Percentiles rank a stretch among this genome's conserved stretches.
Conservation (phyloP, 2,888 invertebrate species). For the Lycia hirtaria region DNA sequence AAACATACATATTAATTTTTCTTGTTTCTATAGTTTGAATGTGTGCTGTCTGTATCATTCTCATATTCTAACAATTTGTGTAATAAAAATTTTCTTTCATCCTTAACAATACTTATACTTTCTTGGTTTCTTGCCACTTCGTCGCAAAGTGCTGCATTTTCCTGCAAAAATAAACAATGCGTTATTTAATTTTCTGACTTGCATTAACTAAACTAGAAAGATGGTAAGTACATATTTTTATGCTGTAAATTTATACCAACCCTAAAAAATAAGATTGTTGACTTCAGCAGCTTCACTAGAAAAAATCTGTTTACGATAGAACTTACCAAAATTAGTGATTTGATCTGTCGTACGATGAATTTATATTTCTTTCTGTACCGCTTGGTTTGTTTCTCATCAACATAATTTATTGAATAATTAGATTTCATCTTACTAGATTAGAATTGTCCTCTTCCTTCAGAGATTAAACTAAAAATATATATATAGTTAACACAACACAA, state of each 20-base stretch:
- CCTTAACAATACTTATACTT: conserved; percentile 91
- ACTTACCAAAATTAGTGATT: conserved; percentile 88
- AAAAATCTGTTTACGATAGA: too few relatives aligned
- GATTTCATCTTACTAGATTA: conserved; percentile 18
- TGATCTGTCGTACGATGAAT: conserved; percentile 86
- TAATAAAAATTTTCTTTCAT: conserved; percentile 92
- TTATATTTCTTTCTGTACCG: conserved; percentile 88
- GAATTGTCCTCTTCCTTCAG: too few relatives aligned
- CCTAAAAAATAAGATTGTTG: too few relatives aligned
- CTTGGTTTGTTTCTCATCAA: conserved; percentile 62
- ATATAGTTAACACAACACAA: too few relatives aligned
- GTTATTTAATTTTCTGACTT: neutral
- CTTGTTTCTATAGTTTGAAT: conserved; percentile 51
- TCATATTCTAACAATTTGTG: conserved; percentile 91
- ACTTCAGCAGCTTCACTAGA: neutral
- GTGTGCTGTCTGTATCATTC: conserved; percentile 66
- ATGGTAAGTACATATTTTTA: too few relatives aligned
- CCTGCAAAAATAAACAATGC: conserved; percentile 76
- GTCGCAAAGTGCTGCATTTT: conserved; percentile 94
- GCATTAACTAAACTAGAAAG: neutral
- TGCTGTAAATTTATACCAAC: too few relatives aligned
- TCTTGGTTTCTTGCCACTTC: conserved; percentile 94
- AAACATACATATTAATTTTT: conserved; percentile 18
- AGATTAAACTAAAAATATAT: too few relatives aligned
- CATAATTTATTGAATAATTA: conserved; percentile 51